Base-by-base conservation (phyloP, 1,140 invertebrate genomes). In the Fopius arisanus region DNA sequence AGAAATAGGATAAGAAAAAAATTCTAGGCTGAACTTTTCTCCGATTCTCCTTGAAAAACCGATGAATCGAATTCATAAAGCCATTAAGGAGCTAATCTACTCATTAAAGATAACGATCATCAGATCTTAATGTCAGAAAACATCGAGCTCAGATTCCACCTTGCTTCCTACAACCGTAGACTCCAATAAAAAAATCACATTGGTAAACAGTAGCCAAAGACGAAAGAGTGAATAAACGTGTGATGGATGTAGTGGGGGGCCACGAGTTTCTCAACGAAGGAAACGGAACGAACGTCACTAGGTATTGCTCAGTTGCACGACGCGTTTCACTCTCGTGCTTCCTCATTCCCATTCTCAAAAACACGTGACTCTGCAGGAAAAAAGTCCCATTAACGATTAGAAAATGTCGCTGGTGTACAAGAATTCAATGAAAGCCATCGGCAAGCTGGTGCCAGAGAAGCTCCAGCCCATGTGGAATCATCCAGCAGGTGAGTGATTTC, bases 401-500 rank as follows among this genome's bases (percentile, higher is more conserved):
- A 77, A 31, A 37, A 90, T 89, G 89, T 88, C 89, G 37, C 37
- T 79, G 67, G 51, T 94, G 7, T 96, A 96, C 82, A 90, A 89
- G 83, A 89, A 90, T 14, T 80, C 93, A 6, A 91, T 96, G 84
- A 87, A 88, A 37, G 85, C 84, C 29, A 90, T 92, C 4, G 94
- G 96, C 79, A 93, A 91, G 88, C 90, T 91, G 77, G 95, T 97
- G 51, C 96, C 96, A 3, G 82, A 88, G 29, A 92, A 92, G 83
- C 81, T 97, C 33, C 92, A 93, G 82, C 96, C 96, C 23, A 85
- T 97, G 76, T 97, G 96, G 96, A 92, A 96, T 84, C 96, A 97
- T 89, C 92, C 94, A 83, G 96, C 96, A 90, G 96, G 96, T 96
- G 88, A 71, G 31, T 68, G 26, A 19, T 54, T 62, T 59, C 54